Evolutionary conservation across 2,888 invertebrate genomes (phyloP), one percentile per base, ranked within the genome.

Genomic region (Willowsia nigromaculata): DNA sequence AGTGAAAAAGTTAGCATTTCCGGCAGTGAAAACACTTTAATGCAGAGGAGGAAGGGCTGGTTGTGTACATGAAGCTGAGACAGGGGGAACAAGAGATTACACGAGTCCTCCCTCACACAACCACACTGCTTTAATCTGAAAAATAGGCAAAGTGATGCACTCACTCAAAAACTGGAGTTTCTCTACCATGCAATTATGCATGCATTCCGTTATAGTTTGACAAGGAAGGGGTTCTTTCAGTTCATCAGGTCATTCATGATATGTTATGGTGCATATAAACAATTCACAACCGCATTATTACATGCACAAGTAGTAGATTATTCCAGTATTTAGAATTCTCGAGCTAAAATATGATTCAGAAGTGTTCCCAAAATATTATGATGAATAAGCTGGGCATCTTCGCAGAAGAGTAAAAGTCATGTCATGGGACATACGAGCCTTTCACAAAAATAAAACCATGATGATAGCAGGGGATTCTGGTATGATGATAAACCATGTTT

Each of bases 371-470:
- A 37, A 68, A 22, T n/a, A 40, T 68, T 68, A 15, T 68, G 68
- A 68, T 65, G 47, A 43, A 74, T 47, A 43, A 33, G 74, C 18
- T 68, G n/a, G 47, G 5, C 74, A 47, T 74, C 43, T 74, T 74
- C 74, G 47, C 15, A 74, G 74, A 74, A 74, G 15, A 27, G 74
- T 13, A 74, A 71, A 43, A 74, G 74, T 74, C 74, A 74, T 59
- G 62, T 62, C 59, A 62, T 30, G 37, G 37, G 65, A 30, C 18
- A 68, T 37, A 18, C 0, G 2, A 37, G 7, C 18, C 7, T 37
- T 18, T 33, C 62, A 13, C 5, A 15, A 4, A 59, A 59, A 62
- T 5, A 56, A 22, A 25, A 56, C 25, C 25, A 25, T 22, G 56
- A 56, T 56, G 56, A 56, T 56, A 22, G 56, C 5, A 56, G 56